phyloP scores from a whole-genome alignment of 1,140 invertebrate genomes.

The Trichoplusia ni region DNA sequence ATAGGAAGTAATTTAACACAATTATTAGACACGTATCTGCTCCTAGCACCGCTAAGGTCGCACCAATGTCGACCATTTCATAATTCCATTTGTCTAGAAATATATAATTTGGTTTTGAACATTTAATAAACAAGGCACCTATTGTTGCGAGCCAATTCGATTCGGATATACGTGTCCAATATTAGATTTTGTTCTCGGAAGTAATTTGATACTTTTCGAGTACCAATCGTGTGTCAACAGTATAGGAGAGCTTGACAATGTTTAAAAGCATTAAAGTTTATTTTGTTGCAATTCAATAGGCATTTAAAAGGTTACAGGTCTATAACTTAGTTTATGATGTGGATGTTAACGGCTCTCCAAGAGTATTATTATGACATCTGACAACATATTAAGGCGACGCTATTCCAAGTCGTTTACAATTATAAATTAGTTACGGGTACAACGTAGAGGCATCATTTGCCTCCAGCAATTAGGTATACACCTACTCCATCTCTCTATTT shows the following conservation, averaged over 20 bases:
- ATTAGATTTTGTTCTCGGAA: slow-evolving; percentile 52
- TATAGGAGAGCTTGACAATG: neutral
- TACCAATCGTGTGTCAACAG: neutral
- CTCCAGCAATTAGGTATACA: neutral
- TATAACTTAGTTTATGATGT: neutral
- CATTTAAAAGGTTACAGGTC: neutral
- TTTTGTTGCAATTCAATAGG: slow-evolving; percentile 11
- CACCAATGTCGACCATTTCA: slow-evolving; percentile 52
- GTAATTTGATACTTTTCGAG: slow-evolving; percentile 57
- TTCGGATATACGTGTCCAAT: slow-evolving; percentile 45
- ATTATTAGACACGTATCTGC: slow-evolving; percentile 68
- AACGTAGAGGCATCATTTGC: neutral
- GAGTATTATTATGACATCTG: slow-evolving; percentile 7
- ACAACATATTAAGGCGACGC: slow-evolving; percentile 1
- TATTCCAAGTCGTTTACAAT: slow-evolving; percentile 11
- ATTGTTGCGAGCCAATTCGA: slow-evolving; percentile 46
- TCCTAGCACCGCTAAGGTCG: slow-evolving; percentile 64
- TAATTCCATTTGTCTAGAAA: slow-evolving; percentile 45
- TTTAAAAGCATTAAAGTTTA: neutral
- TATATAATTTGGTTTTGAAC: slow-evolving; percentile 42
- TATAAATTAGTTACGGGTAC: slow-evolving; percentile 1
- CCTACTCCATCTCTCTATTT: neutral
- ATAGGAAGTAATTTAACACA: slow-evolving; percentile 71
- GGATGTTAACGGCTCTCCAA: neutral
- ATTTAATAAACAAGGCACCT: slow-evolving; percentile 37